These are phyloP conservation scores for Paramormyrops kingsleyae DNA, from an alignment of 2,113 vertebrate genomes.

Conservation along the genomic window DNA sequence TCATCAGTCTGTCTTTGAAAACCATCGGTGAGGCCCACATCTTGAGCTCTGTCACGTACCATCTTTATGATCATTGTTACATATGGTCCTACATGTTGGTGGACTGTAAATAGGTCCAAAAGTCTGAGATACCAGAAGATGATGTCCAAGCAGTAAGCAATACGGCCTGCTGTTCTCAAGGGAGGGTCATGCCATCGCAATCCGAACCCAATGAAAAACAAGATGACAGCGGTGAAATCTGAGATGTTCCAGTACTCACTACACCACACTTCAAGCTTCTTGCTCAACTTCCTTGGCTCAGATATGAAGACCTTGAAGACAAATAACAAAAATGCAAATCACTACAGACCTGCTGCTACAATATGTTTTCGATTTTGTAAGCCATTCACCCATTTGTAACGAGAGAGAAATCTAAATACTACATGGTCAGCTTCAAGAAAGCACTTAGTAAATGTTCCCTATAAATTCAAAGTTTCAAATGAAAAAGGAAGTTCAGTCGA, in stretches of 20 bases:
- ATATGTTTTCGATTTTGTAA: background rate
- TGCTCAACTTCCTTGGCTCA: conserved; percentile 78
- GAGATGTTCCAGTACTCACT: conserved; percentile 93
- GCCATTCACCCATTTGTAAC: background rate
- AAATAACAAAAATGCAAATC: background rate
- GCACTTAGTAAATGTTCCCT: background rate
- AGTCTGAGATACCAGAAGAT: conserved; percentile 94
- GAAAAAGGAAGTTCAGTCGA: background rate
- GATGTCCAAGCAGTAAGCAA: conserved; percentile 87
- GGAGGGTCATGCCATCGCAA: conserved; percentile 68
- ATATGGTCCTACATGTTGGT: conserved; percentile 89
- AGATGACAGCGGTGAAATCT: conserved; percentile 77
- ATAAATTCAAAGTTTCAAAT: background rate
- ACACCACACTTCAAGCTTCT: conserved; percentile 93
- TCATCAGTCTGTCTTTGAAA: background rate
- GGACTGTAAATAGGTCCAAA: conserved; percentile 88
- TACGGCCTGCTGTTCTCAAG: conserved; percentile 64
- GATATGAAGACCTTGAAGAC: conserved; percentile 76
- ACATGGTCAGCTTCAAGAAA: background rate
- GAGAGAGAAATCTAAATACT: background rate
- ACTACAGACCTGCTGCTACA: background rate
- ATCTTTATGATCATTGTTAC: conserved; percentile 97
- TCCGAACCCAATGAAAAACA: conserved; percentile 76
- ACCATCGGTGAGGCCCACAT: background rate
- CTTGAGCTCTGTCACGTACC: conserved; percentile 60